These are phyloP conservation scores for Gallinago nigripennis DNA, from an alignment of 2,797 vertebrate species.

Conservation along the genomic window DNA sequence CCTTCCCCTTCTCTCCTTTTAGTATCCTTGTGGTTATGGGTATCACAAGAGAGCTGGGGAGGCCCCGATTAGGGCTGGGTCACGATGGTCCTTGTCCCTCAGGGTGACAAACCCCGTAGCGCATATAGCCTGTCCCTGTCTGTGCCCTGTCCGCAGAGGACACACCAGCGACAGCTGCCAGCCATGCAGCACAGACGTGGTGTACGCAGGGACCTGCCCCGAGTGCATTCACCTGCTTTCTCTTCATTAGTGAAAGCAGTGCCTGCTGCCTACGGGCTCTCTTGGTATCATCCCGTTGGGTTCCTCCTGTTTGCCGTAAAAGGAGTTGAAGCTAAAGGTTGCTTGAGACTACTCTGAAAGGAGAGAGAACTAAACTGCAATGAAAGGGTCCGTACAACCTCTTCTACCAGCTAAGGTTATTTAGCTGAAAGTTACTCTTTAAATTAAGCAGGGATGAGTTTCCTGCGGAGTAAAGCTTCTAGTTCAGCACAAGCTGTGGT, in stretches of 20 bases:
- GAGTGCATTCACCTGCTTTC: not conserved
- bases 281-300: accelerated
- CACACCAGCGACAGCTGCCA: not conserved
- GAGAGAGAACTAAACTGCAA: not conserved
- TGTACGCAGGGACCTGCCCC: not conserved
- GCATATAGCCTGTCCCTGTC: accelerated
- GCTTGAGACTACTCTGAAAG: not conserved
- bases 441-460: not conserved
- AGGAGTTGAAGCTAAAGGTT: not conserved
- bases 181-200: accelerated
- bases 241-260: not conserved
- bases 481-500: accelerated
- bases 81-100: not conserved
- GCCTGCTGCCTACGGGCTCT: not conserved
- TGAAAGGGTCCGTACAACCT: not conserved
- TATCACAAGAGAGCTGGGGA: not conserved
- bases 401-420: not conserved
- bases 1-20: constrained; percentile 42
- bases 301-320: not conserved
- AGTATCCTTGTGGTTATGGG: constrained; percentile 8
- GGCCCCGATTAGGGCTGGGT: not conserved
- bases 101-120: not conserved
- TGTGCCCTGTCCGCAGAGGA: accelerated
- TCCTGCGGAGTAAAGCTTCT: not conserved
- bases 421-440: not conserved